Evolutionary conservation across 2,113 vertebrate genomes (phyloP), one percentile per base, ranked within the genome.

Genomic region (Gymnarchus niloticus): DNA sequence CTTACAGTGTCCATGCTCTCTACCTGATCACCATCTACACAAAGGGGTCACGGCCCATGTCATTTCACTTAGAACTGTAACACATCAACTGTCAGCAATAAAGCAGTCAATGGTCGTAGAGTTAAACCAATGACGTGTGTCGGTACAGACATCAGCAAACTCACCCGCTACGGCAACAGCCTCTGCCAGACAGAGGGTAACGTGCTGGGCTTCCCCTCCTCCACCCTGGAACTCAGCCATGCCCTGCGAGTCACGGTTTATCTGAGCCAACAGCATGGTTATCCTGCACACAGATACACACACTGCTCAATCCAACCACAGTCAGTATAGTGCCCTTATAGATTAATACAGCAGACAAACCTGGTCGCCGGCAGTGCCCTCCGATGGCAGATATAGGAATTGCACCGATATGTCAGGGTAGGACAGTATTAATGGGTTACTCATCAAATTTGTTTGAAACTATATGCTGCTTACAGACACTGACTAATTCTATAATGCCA

Each of bases 201-300:
- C 98, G 0, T 98, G 97, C 87, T 99, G 97, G 84, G 95, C 93
- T 88, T 97, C 96, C 90, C 97, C 97, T 19, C 96, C 97, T 86
- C 96, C 96, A 92, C 96, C 97, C 81, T 98, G 97, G 94, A 98
- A 99, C 92, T 99, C 98, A 6, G 97, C 92, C 96, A 99, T 99
- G 92, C 96, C 96, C 94, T 99, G 97, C 91, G 98, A 97, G 92
- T 99, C 97, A 92, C 96, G 96, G 93, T 98, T 99, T 92, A 99
- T 97, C 94, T 99, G 98, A 88, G 98, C 98, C 93, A 99, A 92
- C 94, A 99, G 96, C 98, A 99, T 99, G 92, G 93, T 98, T 93
- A 89, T 93, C 94, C 96, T 96, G 93, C 88, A 92, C 91, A 90
- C n/a, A 89, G 91, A 93, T 85, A 59, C 28, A 73, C 25, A 57